Evolutionary conservation across 2,888 invertebrate genomes (phyloP), one percentile per base, ranked within the genome.

Genomic region (Hirtodrosophila alboralis): DNA sequence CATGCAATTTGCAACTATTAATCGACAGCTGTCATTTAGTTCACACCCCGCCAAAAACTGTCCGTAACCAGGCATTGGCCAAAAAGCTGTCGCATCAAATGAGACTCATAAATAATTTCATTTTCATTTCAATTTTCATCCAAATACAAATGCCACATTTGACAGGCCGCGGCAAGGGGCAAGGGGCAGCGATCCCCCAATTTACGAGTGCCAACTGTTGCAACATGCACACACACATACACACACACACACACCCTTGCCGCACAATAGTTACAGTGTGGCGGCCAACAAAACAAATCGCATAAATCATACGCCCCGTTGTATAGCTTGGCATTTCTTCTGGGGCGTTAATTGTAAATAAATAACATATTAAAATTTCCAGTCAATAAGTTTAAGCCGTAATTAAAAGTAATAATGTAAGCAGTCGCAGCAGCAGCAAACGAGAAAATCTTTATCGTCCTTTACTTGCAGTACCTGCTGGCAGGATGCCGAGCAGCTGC

Each of bases 291-390:
- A n/a, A 59, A 37, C 51, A 75, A 74, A 74, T 74, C 83, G 56
- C 78, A 79, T 79, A 84, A 79, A 84, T 79, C 85, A 79, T 84
- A 65, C 83, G 78, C 83, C 84, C 72, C 62, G 84, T 79, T 78
- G 85, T 83, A 78, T 58, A n/a, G 52, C 61, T 63, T 62, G 38
- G 60, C 59, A 66, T 57, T 69, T 56, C 59, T 69, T 56, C 59
- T 49, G 74, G 59, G 71, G 79, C 76, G 68, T 80, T 84, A 81
- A 81, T 84, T 84, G 84, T 80, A 79, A 84, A 86, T 86, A 86
- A 86, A 81, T 80, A 84, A 80, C 81, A 86, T 86, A 86, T 81
- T 81, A 81, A 86, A 86, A 86, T 81, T 81, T 81, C 84, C 80
- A 85, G 76, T 86, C 86, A 86, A 84, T 86, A 74, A 76, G 74